These are phyloP conservation scores for Ophion obscuratus DNA, from an alignment of 2,888 invertebrate species.

Conservation along the genomic window DNA sequence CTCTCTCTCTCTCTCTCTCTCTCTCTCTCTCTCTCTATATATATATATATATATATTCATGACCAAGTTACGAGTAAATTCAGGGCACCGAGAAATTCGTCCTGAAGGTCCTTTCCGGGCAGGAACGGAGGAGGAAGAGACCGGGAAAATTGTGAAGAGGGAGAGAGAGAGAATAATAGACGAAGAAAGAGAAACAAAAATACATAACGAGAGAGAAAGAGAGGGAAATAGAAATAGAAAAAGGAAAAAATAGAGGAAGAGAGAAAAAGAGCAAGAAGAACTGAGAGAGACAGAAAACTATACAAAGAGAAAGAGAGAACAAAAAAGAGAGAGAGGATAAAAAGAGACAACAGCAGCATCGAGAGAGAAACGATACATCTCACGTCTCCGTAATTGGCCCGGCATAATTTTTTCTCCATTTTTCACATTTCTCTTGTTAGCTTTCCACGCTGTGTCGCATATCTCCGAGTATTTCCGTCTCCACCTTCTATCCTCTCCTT, in stretches of 20 bases:
- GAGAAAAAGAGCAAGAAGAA: no score
- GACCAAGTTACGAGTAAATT: constrained; percentile 28
- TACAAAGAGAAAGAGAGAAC: constrained; percentile 8
- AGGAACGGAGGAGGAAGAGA: not conserved
- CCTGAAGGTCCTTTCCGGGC: constrained; percentile 36
- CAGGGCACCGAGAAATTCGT: constrained; percentile 47
- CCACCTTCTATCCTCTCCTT: not conserved
- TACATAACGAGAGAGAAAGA: not conserved
- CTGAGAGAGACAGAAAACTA: not conserved
- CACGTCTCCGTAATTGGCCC: constrained; percentile 74
- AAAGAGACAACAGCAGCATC: constrained; percentile 49
- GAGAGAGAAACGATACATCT: constrained; percentile 57
- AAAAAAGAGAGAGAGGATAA: constrained; percentile 8
- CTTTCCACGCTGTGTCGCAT: constrained; percentile 27
- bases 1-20: not conserved
- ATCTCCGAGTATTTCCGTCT: constrained; percentile 1
- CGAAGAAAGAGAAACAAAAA: not conserved
- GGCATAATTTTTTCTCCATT: constrained; percentile 76
- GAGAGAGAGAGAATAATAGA: not conserved
- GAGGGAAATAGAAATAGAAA: not conserved
- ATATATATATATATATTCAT: not conserved
- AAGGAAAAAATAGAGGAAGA: not conserved
- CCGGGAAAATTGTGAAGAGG: not conserved
- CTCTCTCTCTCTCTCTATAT: constrained; percentile 26
- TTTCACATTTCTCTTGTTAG: constrained; percentile 70